Percentiles rank a stretch among this genome's conserved stretches.
Evolutionary conservation across 2,888 invertebrate species (phyloP).

Genomic region (Rotaria socialis): DNA sequence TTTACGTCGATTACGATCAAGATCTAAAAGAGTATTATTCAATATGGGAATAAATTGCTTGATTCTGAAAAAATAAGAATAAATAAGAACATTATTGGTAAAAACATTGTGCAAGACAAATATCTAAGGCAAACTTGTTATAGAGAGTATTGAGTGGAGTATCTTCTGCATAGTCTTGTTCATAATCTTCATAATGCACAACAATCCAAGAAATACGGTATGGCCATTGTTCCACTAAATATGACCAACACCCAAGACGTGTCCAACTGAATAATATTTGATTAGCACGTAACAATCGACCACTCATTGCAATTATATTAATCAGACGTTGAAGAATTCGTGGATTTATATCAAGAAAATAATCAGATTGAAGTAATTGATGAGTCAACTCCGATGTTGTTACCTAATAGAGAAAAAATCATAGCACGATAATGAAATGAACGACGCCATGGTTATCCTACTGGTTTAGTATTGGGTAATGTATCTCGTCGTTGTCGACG

Average conservation of each 20-base stretch:
- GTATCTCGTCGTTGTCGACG: conserved; percentile 31
- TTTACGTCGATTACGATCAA: conserved; percentile 89
- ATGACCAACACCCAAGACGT: conserved; percentile 92
- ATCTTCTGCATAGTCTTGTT: conserved; percentile 74
- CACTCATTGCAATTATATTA: conserved; percentile 93
- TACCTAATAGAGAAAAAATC: not conserved
- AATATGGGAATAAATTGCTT: conserved; percentile 74
- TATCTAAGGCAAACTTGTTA: conserved; percentile 71
- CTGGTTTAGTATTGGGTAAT: conserved; percentile 27
- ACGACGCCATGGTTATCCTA: not conserved
- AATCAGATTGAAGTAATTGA: conserved; percentile 77
- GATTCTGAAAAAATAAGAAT: conserved; percentile 49
- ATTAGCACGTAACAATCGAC: conserved; percentile 90
- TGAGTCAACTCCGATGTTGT: conserved; percentile 46
- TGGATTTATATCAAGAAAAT: conserved; percentile 97
- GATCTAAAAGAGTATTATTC: conserved; percentile 79
- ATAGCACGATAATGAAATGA: no score
- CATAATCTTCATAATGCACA: conserved; percentile 81
- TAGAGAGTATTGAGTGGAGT: conserved; percentile 82
- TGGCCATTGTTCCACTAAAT: conserved; percentile 97
- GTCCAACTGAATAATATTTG: conserved; percentile 99
- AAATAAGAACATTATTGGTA: not conserved
- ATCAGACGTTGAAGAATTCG: conserved; percentile 88
- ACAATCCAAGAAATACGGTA: conserved; percentile 95
- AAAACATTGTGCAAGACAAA: not conserved